Evolutionary conservation across 2,797 vertebrate species (phyloP).

Genomic region (Cirrhinus mrigala): DNA sequence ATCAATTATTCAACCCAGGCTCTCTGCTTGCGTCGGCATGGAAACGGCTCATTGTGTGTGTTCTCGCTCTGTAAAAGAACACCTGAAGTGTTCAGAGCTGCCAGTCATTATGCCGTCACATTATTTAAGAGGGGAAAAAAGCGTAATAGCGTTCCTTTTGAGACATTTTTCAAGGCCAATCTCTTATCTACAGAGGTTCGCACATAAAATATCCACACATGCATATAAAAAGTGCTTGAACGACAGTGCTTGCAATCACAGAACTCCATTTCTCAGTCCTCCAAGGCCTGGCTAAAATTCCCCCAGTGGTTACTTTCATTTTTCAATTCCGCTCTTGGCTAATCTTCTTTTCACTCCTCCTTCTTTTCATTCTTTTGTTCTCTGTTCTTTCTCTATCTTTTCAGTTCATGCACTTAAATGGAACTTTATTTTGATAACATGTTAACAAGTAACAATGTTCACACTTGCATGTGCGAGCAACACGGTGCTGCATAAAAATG

Average conservation of each 20-base stretch:
- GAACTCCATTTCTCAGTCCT: conserved; percentile 12
- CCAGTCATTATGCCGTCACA: conserved; percentile 28
- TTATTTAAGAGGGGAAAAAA: background rate
- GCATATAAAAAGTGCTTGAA: background rate
- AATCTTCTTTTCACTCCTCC: background rate
- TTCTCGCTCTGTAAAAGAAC: conserved; percentile 54
- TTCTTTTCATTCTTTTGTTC: conserved; percentile 25
- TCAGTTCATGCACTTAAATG: background rate
- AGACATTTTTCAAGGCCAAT: conserved; percentile 24
- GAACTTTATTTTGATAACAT: background rate
- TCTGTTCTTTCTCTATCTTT: conserved; percentile 58
- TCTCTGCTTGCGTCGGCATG: conserved; percentile 69
- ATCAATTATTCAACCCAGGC: conserved; percentile 74
- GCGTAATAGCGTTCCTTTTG: background rate
- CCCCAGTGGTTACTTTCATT: conserved; percentile 16
- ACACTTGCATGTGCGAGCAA: background rate
- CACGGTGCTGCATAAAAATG: background rate
- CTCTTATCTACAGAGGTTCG: background rate
- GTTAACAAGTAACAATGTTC: background rate
- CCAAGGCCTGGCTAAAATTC: conserved; percentile 24
- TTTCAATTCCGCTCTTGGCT: conserved; percentile 29
- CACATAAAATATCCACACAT: background rate
- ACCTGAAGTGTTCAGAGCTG: conserved; percentile 23
- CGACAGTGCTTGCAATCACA: conserved; percentile 23
- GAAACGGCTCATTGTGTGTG: conserved; percentile 61